Percentiles rank a stretch among this genome's conserved stretches.
phyloP scores from a whole-genome alignment of 1,140 invertebrate species.

The Pygmarrhopalites habei region DNA sequence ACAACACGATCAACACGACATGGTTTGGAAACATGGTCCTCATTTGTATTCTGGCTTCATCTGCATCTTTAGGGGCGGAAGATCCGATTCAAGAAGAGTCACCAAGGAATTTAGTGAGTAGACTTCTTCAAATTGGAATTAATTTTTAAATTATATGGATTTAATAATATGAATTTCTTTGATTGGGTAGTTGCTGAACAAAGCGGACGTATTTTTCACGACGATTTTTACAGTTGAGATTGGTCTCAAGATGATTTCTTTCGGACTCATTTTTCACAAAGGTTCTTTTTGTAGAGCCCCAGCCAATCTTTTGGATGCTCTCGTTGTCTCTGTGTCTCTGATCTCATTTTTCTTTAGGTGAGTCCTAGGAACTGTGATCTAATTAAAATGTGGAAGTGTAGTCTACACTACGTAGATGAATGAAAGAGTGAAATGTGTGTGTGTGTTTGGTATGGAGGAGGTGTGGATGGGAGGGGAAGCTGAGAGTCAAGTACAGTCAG shows the following conservation, averaged over 20 bases:
- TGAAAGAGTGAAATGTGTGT: too few relatives aligned
- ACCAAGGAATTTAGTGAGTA: slow-evolving; percentile 58
- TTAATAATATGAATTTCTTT: too few relatives aligned
- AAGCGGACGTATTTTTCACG: slow-evolving; percentile 98
- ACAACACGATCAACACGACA: slow-evolving; percentile 32
- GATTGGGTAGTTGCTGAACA: slow-evolving; percentile 88
- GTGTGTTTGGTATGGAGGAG: too few relatives aligned
- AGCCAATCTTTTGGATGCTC: slow-evolving; percentile 95
- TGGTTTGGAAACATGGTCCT: slow-evolving; percentile 56
- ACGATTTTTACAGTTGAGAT: slow-evolving; percentile 97
- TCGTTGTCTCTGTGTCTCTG: slow-evolving; percentile 95
- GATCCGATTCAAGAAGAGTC: slow-evolving; percentile 59
- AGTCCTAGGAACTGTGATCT: too few relatives aligned
- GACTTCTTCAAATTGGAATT: too few relatives aligned
- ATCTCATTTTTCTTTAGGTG: slow-evolving; percentile 87
- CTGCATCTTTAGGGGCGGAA: slow-evolving; percentile 58
- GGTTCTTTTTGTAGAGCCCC: slow-evolving; percentile 55
- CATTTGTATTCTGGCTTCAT: slow-evolving; percentile 52
- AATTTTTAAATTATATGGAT: too few relatives aligned
- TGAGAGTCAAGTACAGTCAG: too few relatives aligned
- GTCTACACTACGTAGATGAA: too few relatives aligned
- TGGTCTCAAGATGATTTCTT: slow-evolving; percentile 68
- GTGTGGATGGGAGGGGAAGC: too few relatives aligned
- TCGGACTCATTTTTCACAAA: slow-evolving; percentile 40
- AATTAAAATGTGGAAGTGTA: too few relatives aligned